A percentile compares a stretch with the other conserved stretches of the same genome.
phyloP scores from a whole-genome alignment of 2,888 invertebrate genomes.

The Drepana falcataria region DNA sequence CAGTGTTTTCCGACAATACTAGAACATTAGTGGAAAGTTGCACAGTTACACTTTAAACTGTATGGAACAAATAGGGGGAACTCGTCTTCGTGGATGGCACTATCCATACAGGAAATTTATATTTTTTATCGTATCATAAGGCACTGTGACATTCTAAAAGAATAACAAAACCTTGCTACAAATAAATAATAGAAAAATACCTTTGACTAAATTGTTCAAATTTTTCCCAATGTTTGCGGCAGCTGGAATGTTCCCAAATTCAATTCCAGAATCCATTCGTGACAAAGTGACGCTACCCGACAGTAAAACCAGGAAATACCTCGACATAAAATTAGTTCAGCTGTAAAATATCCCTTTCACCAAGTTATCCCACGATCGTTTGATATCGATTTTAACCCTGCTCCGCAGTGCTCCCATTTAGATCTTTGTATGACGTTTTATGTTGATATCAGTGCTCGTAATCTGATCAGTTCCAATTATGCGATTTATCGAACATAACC shows the following conservation, averaged over 20 bases:
- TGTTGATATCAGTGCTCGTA: background rate
- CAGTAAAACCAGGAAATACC: constrained; percentile 4
- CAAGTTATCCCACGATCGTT: constrained; percentile 17
- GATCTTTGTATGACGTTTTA: constrained; percentile 9
- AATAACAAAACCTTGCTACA: no score
- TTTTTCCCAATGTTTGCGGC: background rate
- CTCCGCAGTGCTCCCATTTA: constrained; percentile 8
- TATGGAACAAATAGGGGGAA: no score
- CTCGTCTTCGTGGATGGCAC: no score
- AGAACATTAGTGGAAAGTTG: no score
- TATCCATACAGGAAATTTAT: no score
- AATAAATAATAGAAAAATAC: no score
- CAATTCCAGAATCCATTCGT: background rate
- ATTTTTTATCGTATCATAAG: no score
- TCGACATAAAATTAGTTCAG: constrained; percentile 15
- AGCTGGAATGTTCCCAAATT: background rate
- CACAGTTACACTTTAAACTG: no score
- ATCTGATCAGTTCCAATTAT: background rate
- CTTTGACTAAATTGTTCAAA: no score
- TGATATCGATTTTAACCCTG: constrained; percentile 24
- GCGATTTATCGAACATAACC: background rate
- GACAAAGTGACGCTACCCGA: background rate
- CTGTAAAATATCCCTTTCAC: constrained; percentile 5
- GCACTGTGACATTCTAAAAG: no score
- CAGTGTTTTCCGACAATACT: no score